phyloP scores from a whole-genome alignment of 2,797 vertebrate genomes.

The Holocentrus rufus region DNA sequence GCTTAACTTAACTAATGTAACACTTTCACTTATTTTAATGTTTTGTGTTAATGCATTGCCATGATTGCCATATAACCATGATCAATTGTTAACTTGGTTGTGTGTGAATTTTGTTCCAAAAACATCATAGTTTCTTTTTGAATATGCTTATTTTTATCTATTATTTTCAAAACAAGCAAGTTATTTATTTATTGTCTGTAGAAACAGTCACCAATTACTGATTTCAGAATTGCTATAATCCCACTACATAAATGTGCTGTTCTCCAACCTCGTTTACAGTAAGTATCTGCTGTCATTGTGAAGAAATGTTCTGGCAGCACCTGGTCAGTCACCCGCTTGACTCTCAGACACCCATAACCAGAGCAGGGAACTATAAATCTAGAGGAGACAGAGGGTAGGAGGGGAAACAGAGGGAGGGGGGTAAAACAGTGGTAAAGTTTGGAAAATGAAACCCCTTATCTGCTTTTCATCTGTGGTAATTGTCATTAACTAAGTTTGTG shows the following conservation, averaged over 20 bases:
- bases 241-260: neutral
- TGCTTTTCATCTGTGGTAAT: constrained; percentile 74
- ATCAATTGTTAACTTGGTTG: neutral
- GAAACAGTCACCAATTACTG: neutral
- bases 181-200: no score
- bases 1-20: neutral
- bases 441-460: constrained; percentile 70
- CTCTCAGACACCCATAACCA: constrained; percentile 69
- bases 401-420: constrained; percentile 22
- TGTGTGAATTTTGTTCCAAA: neutral
- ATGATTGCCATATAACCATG: neutral
- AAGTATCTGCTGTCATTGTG: constrained; percentile 19
- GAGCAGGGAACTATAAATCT: constrained; percentile 60
- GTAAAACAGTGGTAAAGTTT: constrained; percentile 57
- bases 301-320: constrained; percentile 9
- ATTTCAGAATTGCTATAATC: constrained; percentile 19
- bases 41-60: neutral
- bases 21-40: neutral
- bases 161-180: neutral
- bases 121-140: neutral
- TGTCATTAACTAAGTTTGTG: constrained; percentile 64
- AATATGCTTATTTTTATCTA: neutral
- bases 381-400: constrained; percentile 12
- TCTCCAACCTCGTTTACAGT: neutral
- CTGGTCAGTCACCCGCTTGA: constrained; percentile 43